Base-by-base conservation (phyloP, 2,888 invertebrate species). In the Drosophila kambysellisi region DNA sequence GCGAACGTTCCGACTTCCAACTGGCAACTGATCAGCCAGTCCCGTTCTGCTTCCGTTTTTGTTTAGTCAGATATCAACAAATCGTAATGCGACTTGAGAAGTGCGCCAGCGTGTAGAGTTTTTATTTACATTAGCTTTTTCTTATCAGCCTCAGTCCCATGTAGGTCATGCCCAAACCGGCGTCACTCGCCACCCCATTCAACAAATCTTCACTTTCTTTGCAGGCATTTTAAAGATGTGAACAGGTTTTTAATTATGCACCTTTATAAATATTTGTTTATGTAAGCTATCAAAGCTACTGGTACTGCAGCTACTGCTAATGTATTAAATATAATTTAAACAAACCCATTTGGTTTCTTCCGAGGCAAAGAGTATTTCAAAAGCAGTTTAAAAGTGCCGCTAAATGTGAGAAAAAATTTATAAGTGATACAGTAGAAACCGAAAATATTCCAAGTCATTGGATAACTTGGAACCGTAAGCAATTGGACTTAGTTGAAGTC, bases 11-110 rank as follows among this genome's bases (percentile, higher is more conserved):
- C 59, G 83, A 69, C 66, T 68, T 72, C 56, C 71, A 86, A 71
- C 58, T 43, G 66, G 43, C 65, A 83, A 90, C 87, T 84, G 70
- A 86, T 32, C 60, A 64, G 37, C 32, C 43, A 37, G 56, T 41
- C 52, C 32, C 51, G 52, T 74, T 71, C 25, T 41, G 77, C 71
- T 85, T 88, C 90, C 89, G 89, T 70, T 90, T 81, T 76, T 82
- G 83, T 70, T 79, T 70, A 80, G 87, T 39, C 63, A 57, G 78
- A 77, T 84, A 83, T 68, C 67, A 68, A 48, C 58, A 50, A 46
- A 62, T 37, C 32, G 17, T 56, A 74, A 73, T 62, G 64, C 50
- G 65, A 62, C 58, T 75, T 59, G 46, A 39, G 61, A 33, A 25
- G 50, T 37, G 50, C 63, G 46, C 43, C 74, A 39, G 39, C 39